Evolutionary conservation across 1,140 invertebrate genomes (phyloP).

Genomic region (Drosophila sproati): DNA sequence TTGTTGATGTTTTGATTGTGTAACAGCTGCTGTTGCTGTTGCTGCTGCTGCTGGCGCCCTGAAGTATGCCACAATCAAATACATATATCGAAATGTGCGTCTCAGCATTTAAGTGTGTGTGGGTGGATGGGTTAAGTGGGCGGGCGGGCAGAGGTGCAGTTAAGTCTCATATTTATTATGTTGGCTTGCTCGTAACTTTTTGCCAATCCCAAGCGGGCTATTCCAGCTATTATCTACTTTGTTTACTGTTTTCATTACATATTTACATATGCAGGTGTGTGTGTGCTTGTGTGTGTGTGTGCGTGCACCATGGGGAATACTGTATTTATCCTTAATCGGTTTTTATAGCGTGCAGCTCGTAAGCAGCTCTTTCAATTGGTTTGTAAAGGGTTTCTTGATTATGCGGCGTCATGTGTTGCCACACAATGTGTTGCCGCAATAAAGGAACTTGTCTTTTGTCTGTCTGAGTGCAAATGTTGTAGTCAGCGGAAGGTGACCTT

Average conservation of each 20-base stretch:
- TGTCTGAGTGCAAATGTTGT: no score
- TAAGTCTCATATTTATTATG: constrained; percentile 27
- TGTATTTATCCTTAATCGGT: not conserved
- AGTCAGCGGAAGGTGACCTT: no score
- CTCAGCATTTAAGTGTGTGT: no score
- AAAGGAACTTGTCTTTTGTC: no score
- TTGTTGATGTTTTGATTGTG: constrained; percentile 65
- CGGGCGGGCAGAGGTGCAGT: not conserved
- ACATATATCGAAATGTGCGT: constrained; percentile 6
- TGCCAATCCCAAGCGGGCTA: not conserved
- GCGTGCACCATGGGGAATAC: not conserved
- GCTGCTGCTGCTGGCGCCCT: constrained; percentile 32
- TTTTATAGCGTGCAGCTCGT: not conserved
- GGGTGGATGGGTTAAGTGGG: not conserved
- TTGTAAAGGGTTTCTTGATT: not conserved
- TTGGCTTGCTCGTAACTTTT: not conserved
- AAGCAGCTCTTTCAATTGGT: not conserved
- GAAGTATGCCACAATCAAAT: constrained; percentile 53
- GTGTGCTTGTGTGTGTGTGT: not conserved
- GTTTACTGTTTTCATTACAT: not conserved
- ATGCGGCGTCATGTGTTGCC: no score
- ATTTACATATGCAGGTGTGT: not conserved
- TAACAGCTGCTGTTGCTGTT: constrained; percentile 57
- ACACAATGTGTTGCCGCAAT: no score
- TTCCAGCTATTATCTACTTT: constrained; percentile 8